phyloP scores from a whole-genome alignment of 2,113 vertebrate genomes.

The Heptranchias perlo region DNA sequence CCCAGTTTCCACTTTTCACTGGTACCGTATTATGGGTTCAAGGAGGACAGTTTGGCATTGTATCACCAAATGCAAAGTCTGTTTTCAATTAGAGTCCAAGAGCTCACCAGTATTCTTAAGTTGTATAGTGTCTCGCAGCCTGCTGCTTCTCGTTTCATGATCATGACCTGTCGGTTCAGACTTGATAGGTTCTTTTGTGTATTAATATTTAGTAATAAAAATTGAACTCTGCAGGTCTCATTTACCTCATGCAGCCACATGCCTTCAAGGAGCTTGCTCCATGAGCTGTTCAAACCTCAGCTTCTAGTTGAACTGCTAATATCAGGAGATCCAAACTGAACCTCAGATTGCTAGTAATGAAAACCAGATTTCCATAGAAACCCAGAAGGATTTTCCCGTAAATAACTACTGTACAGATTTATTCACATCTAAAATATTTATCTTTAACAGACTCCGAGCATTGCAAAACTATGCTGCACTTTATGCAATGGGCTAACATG shows the following conservation, averaged over 20 bases:
- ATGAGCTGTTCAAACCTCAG: background rate
- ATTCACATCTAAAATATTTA: background rate
- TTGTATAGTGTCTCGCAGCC: background rate
- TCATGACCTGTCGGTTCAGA: background rate
- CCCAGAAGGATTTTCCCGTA: background rate
- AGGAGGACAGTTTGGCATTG: background rate
- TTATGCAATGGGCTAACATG: background rate
- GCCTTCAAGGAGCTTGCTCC: background rate
- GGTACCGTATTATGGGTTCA: background rate
- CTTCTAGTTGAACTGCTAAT: background rate
- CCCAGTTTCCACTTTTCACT: background rate
- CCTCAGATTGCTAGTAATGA: background rate
- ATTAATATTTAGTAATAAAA: constrained; percentile 16
- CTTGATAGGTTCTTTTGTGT: no score
- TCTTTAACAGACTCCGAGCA: background rate
- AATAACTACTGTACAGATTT: background rate
- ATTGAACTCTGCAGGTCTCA: background rate
- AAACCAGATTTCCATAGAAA: background rate
- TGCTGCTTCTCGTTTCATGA: background rate
- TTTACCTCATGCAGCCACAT: no score
- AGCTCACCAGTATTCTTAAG: background rate
- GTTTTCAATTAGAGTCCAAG: background rate
- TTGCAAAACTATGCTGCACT: background rate
- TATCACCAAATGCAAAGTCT: background rate
- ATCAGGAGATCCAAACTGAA: background rate